Conservation (phyloP, 2,888 invertebrate genomes). For the Lasioglossum lativentre region DNA sequence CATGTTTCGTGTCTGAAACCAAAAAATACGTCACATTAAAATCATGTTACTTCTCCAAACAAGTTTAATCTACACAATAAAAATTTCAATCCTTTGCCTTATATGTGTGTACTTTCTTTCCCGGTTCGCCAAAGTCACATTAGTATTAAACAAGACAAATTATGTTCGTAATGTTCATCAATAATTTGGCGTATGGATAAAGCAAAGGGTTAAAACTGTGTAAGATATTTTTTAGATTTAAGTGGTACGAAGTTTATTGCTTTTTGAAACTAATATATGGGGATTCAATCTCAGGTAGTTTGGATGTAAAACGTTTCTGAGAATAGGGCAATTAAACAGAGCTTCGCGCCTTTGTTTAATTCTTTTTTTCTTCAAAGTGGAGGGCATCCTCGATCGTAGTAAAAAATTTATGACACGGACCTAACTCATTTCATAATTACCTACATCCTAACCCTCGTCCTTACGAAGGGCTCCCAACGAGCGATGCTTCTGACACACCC, state of each 20-base stretch:
- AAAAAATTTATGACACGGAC: too few species aligned
- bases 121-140: neutral
- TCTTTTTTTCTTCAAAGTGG: neutral
- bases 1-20: conserved; percentile 67
- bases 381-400: too few species aligned
- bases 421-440: too few species aligned
- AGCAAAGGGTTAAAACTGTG: neutral
- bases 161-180: too few species aligned
- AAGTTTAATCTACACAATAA: neutral
- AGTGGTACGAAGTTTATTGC: neutral
- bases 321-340: too few species aligned
- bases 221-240: neutral
- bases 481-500: too few species aligned
- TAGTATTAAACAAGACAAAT: too few species aligned
- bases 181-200: too few species aligned
- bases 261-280: neutral
- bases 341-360: neutral
- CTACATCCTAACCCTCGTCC: too few species aligned
- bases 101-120: neutral
- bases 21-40: neutral
- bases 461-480: too few species aligned
- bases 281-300: neutral
- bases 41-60: neutral
- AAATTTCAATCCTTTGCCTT: neutral
- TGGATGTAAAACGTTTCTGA: neutral